Percentiles rank a stretch among this genome's conserved stretches.
Conservation (phyloP, 1,140 invertebrate species). For the Drosophila triauraria region DNA sequence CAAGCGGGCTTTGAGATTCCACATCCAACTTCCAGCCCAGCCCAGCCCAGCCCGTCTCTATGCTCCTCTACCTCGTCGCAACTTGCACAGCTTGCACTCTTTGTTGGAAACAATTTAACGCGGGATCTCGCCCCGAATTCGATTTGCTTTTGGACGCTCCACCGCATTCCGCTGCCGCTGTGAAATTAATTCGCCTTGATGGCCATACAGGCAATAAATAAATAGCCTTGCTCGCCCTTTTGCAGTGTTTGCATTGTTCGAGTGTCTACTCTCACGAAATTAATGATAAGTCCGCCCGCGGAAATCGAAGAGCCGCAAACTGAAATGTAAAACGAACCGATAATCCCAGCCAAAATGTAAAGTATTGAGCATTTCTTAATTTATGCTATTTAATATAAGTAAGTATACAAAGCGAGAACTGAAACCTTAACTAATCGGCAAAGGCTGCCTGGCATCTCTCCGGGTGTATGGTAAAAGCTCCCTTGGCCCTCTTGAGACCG, state of each 20-base stretch:
- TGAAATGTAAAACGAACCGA: not conserved
- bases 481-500: too few relatives aligned
- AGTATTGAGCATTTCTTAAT: not conserved
- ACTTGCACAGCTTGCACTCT: constrained; percentile 17
- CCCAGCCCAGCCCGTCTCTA: constrained; percentile 2
- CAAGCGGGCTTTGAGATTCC: constrained; percentile 49
- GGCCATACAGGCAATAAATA: constrained; percentile 33
- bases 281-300: constrained; percentile 1
- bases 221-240: constrained; percentile 12
- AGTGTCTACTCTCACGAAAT: constrained; percentile 15
- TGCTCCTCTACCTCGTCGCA: not conserved
- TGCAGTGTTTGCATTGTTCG: not conserved
- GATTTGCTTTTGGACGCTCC: constrained; percentile 10
- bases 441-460: too few relatives aligned
- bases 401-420: not conserved
- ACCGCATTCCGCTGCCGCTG: constrained; percentile 13
- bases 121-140: constrained; percentile 2
- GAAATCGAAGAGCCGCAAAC: constrained; percentile 1
- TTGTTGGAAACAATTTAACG: constrained; percentile 29
- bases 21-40: constrained; percentile 23
- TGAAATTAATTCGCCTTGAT: constrained; percentile 30
- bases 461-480: too few relatives aligned
- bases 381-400: not conserved
- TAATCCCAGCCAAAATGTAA: not conserved
- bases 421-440: not conserved